phyloP scores from a whole-genome alignment of 2,113 vertebrate species.

The Gorilla gorilla region DNA sequence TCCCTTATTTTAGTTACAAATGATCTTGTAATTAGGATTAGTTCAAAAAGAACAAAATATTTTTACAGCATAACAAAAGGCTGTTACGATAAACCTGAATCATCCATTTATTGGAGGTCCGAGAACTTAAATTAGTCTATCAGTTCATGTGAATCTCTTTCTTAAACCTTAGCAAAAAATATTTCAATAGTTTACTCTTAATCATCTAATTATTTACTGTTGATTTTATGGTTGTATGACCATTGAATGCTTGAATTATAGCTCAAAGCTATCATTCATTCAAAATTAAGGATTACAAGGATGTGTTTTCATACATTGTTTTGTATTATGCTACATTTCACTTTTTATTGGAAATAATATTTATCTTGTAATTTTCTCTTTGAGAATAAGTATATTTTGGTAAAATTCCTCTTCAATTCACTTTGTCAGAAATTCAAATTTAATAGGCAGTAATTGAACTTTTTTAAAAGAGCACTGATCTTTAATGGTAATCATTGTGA shows the following conservation, averaged over 20 bases:
- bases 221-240: background rate
- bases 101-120: background rate
- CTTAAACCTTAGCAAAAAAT: constrained; percentile 31
- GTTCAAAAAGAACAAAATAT: constrained; percentile 18
- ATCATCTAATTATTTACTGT: background rate
- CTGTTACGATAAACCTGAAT: background rate
- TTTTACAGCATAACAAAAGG: background rate
- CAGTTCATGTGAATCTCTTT: background rate
- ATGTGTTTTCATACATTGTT: background rate
- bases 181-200: background rate
- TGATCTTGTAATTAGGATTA: constrained; percentile 33
- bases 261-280: background rate
- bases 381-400: background rate
- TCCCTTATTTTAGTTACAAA: constrained; percentile 10
- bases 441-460: background rate
- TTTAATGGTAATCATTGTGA: background rate
- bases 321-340: background rate
- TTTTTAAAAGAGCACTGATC: background rate
- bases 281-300: background rate
- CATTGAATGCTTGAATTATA: background rate
- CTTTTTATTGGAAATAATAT: background rate
- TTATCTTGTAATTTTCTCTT: background rate
- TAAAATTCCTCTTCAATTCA: background rate
- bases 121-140: background rate
- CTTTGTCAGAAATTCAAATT: constrained; percentile 19